Base-by-base conservation (phyloP, 2,888 invertebrate species). In the Crossocerus cetratus region DNA sequence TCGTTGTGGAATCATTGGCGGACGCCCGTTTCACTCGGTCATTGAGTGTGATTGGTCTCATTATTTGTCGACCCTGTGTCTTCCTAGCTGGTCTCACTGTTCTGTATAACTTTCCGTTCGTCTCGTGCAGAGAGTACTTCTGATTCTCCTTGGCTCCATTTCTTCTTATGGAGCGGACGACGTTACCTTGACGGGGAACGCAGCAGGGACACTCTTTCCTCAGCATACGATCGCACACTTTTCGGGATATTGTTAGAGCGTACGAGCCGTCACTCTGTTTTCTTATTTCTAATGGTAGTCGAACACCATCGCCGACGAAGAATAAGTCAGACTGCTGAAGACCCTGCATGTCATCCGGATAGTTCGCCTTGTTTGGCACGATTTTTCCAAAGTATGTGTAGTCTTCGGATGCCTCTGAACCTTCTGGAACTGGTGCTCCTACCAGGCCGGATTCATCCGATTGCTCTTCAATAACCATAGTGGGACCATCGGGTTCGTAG, bases 221-320 rank as follows among this genome's bases (percentile, higher is more conserved):
- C 11, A 83, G 21, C 21, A 85, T 44, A 2, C 71, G 66, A n/a
- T 87, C 80, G 22, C 88, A 88, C 23, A 87, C 72, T 21, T 82
- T 82, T 2, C 83, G 83, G 0, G 88, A 87, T 20, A 90, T 74
- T 3, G 85, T 82, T 3, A 90, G 73, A 4, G 82, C 73, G 42
- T 85, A 87, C 5, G 87, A 86, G 8, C 87, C 88, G 45, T 90
- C 88, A 2, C 79, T 49, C 55, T 85, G 65, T 76, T 66, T 84
- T 23, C 69, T 78, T 58, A 89, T 82, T 8, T 83, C 86, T 53
- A 90, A 20, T 0, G 90, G 90, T 32, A 90, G 72, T 45, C 74
- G 84, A 0, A 88, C 86, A 3, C 85, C 86, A 63, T 89, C 87
- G 2, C 86, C 88, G 4, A 87, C 66, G 60, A 88, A 90, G 42